Percentiles rank a stretch among this genome's conserved stretches.
Conservation (phyloP, 2,888 invertebrate genomes). For the Tenthredo distinguenda region DNA sequence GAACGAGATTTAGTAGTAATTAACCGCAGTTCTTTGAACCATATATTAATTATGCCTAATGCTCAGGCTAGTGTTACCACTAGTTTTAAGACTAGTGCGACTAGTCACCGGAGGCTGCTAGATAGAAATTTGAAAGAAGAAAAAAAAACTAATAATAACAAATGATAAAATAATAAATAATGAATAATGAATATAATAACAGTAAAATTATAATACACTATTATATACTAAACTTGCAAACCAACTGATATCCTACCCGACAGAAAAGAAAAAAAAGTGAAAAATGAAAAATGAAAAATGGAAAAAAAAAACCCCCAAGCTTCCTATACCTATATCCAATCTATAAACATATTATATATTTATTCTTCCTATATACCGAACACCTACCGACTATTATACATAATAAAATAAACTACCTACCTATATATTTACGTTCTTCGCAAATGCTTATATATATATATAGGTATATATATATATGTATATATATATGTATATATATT, state of each 20-base stretch:
- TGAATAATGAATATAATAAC: not conserved
- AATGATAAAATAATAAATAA: not conserved
- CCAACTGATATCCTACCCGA: conserved; percentile 45
- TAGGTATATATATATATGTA: not conserved
- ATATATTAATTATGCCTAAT: conserved; percentile 63
- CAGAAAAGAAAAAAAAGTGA: conserved; percentile 47
- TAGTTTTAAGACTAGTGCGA: conserved; percentile 72
- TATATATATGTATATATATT: not conserved
- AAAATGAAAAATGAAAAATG: conserved; percentile 51
- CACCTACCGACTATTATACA: conserved; percentile 25
- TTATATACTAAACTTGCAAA: conserved; percentile 53
- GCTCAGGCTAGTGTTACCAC: conserved; percentile 74
- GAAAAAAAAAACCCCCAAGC: conserved; percentile 57
- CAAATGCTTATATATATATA: conserved; percentile 7
- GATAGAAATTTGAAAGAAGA: conserved; percentile 43
- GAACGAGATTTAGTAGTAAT: not conserved
- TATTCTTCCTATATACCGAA: conserved; percentile 30
- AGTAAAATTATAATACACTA: conserved; percentile 6
- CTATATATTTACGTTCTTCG: conserved; percentile 2
- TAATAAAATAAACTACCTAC: not conserved
- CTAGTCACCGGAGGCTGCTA: conserved; percentile 76
- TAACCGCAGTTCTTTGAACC: conserved; percentile 6
- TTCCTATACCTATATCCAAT: conserved; percentile 12
- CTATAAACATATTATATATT: not conserved
- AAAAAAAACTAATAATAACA: not conserved